Evolutionary conservation across 92 coral and sea anemone genomes (phyloP).

Genomic region (Heteractis magnifica): DNA sequence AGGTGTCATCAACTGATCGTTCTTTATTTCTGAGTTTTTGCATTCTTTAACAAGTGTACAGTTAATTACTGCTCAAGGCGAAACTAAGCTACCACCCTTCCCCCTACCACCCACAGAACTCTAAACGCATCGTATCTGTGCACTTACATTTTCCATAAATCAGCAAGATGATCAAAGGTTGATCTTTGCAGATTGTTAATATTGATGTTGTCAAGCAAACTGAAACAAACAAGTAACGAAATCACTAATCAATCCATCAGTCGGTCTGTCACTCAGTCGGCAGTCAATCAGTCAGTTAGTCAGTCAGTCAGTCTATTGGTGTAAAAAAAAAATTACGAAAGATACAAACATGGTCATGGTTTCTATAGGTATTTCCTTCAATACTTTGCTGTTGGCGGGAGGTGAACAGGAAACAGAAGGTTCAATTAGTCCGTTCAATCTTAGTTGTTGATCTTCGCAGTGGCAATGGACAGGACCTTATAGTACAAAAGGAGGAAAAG

Average conservation of each 20-base stretch:
- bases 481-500: not conserved
- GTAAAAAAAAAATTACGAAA: not conserved
- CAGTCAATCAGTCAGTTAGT: too few relatives aligned
- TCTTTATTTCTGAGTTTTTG: too few relatives aligned
- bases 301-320: too few relatives aligned
- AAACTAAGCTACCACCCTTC: not conserved
- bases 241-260: not conserved
- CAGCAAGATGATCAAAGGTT: not conserved
- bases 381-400: not conserved
- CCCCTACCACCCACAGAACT: not conserved
- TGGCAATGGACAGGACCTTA: not conserved
- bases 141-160: not conserved
- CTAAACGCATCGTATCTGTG: not conserved
- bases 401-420: not conserved
- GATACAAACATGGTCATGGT: not conserved
- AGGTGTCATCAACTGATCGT: too few relatives aligned
- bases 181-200: not conserved
- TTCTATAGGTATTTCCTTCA: not conserved
- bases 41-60: too few relatives aligned
- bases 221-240: not conserved
- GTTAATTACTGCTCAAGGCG: too few relatives aligned
- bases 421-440: not conserved
- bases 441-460: not conserved
- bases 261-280: too few relatives aligned
- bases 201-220: not conserved